Evolutionary conservation across 2,888 invertebrate genomes (phyloP), one percentile per base, ranked within the genome.

Genomic region (Drosophila bunnanda): DNA sequence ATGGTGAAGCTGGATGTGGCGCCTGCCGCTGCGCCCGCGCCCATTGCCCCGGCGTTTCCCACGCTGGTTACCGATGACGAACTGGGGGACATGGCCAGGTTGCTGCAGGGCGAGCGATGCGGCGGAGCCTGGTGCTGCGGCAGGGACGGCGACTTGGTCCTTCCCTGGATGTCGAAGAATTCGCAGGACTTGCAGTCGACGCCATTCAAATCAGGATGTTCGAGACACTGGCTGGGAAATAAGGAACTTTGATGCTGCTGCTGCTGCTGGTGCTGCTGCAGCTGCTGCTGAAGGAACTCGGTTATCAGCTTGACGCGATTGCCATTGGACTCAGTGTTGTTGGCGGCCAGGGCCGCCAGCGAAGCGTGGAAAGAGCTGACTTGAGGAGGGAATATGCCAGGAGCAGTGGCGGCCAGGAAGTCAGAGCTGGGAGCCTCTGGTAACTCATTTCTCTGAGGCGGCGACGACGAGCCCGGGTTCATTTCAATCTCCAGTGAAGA

Each of bases 1-100:
- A 97, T 97, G 91, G 97, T 97, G 75, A 97, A 93, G 71, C 92
- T 92, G 2, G 91, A 82, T 6, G 86, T 69, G 36, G 76, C 54
- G 22, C 41, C 46, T 30, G 68, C 30, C 7, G 25, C 15, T n/a
- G 44, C 44, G n/a, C 28, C 28, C n/a, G 48, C 32, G 15, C 20
- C 17, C 8, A 32, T 20, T 15, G 32, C 22, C 6, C 20, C 50
- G 34, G 81, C 39, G 34, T 74, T 89, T 12, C 87, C 83, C 12
- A 70, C 75, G 57, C 76, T 84, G 20, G 69, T 50, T 20, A 75
- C 82, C 4, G 89, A 82, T 15, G 89, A 83, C 10, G 90, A 68
- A 46, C 70, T 74, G 20, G 85, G 87, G 44, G 85, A 82, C 52
- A 78, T 80, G 22, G 90, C 64, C 65, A 83, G 69, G 13, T 78